phyloP scores from a whole-genome alignment of 23 tunicate species.

The Oikopleura albicans region DNA sequence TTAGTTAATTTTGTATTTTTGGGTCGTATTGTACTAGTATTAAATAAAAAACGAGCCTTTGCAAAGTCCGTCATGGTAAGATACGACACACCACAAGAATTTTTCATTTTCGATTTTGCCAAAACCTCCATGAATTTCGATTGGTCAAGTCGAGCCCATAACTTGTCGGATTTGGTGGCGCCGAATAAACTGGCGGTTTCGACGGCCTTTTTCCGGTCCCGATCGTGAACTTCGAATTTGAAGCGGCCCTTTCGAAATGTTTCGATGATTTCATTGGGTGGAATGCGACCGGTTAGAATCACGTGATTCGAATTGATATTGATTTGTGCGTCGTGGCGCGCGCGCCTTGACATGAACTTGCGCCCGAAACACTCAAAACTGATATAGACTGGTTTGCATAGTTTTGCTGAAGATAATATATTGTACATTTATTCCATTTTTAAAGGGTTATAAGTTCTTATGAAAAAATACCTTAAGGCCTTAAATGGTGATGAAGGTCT shows the following conservation, averaged over 20 bases:
- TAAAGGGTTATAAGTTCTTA: too few relatives aligned
- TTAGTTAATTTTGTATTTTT: too few relatives aligned
- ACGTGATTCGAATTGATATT: neutral
- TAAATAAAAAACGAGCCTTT: neutral
- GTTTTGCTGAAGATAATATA: too few relatives aligned
- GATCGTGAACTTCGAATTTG: neutral
- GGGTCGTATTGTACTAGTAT: too few relatives aligned
- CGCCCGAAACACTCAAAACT: neutral
- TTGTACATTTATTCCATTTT: too few relatives aligned
- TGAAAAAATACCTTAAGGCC: too few relatives aligned
- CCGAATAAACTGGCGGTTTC: neutral
- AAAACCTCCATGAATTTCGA: neutral
- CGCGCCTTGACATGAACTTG: neutral
- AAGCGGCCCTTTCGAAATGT: neutral
- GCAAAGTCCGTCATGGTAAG: neutral
- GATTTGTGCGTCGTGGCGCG: too few relatives aligned
- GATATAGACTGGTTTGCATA: neutral
- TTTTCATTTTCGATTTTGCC: neutral
- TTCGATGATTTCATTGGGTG: neutral
- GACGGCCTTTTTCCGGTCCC: neutral
- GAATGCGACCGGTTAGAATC: slow-evolving; percentile 2
- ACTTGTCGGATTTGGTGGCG: neutral
- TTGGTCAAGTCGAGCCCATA: neutral
- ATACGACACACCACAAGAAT: neutral
- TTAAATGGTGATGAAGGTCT: too few relatives aligned